A percentile compares a stretch with the other conserved stretches of the same genome.
Conservation (phyloP, 2,888 invertebrate genomes). For the Trissonchulus sp. region DNA sequence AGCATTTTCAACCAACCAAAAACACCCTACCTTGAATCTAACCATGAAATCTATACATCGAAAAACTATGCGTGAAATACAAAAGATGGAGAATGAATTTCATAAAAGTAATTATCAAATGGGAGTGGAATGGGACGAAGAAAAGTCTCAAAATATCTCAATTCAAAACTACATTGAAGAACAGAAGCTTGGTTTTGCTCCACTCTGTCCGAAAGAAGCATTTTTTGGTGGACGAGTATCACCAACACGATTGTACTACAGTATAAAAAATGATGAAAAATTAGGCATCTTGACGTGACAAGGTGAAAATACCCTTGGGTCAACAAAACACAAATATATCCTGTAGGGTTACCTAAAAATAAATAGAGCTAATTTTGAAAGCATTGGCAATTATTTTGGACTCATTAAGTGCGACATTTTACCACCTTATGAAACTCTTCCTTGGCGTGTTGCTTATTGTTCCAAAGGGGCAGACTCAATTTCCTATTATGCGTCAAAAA, state of each 20-base stretch:
- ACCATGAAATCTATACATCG: not conserved
- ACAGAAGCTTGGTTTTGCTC: too few species aligned
- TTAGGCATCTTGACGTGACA: slow-evolving; percentile 40
- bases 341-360: slow-evolving; percentile 41
- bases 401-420: slow-evolving; percentile 42
- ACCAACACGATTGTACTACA: too few species aligned
- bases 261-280: slow-evolving; percentile 40
- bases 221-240: slow-evolving; percentile 9
- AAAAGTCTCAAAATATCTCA: too few species aligned
- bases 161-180: too few species aligned
- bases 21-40: not conserved
- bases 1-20: too few species aligned
- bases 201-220: too few species aligned
- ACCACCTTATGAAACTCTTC: slow-evolving; percentile 42
- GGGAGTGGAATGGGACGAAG: slow-evolving; percentile 39
- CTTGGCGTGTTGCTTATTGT: slow-evolving; percentile 43
- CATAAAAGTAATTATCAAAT: slow-evolving; percentile 36
- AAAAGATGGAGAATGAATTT: slow-evolving; percentile 25
- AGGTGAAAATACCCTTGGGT: slow-evolving; percentile 40
- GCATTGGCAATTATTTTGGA: slow-evolving; percentile 39
- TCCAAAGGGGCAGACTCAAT: slow-evolving; percentile 37
- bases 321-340: slow-evolving; percentile 39
- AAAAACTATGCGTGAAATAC: not conserved
- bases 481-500: slow-evolving; percentile 43
- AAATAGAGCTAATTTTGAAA: slow-evolving; percentile 40